Percentiles rank a stretch among this genome's conserved stretches.
Evolutionary conservation across 2,113 vertebrate species (phyloP).

Genomic region (Equus quagga): DNA sequence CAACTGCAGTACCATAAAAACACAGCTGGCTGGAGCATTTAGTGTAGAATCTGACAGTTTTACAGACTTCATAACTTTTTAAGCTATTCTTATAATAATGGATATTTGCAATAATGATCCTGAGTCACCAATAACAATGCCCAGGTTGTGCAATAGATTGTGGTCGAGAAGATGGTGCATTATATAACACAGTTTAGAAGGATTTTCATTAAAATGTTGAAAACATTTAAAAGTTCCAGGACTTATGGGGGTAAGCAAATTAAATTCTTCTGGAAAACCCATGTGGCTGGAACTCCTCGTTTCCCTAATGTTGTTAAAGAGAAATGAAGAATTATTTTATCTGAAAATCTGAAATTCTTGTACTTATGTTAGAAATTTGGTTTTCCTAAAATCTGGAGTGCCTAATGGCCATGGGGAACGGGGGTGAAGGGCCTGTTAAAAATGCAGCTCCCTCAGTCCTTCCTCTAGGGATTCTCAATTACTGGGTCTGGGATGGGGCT

Average conservation of each 20-base stretch:
- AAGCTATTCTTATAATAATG: slow-evolving; percentile 47
- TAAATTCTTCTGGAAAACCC: slow-evolving; percentile 45
- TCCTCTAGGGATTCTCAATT: not conserved
- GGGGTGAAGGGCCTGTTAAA: not conserved
- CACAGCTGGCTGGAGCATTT: not conserved
- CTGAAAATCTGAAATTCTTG: not conserved
- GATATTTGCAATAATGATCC: slow-evolving; percentile 54
- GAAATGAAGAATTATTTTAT: slow-evolving; percentile 17
- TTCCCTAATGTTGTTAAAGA: not conserved
- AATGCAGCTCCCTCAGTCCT: not conserved
- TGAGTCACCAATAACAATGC: slow-evolving; percentile 27
- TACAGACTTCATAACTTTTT: slow-evolving; percentile 22
- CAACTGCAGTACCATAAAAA: not conserved
- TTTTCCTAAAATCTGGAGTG: not conserved
- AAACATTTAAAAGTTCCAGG: slow-evolving; percentile 48
- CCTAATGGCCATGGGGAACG: not conserved
- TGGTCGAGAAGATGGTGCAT: not conserved
- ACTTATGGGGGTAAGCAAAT: not conserved
- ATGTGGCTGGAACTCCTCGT: not conserved
- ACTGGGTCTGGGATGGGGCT: not conserved
- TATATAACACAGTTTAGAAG: slow-evolving; percentile 20
- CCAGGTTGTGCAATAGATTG: slow-evolving; percentile 19
- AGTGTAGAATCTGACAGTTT: slow-evolving; percentile 10
- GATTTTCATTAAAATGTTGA: slow-evolving; percentile 50
- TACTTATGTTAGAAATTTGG: not conserved